Conservation (phyloP, 2,797 vertebrate genomes). For the Chrysolophus pictus region DNA sequence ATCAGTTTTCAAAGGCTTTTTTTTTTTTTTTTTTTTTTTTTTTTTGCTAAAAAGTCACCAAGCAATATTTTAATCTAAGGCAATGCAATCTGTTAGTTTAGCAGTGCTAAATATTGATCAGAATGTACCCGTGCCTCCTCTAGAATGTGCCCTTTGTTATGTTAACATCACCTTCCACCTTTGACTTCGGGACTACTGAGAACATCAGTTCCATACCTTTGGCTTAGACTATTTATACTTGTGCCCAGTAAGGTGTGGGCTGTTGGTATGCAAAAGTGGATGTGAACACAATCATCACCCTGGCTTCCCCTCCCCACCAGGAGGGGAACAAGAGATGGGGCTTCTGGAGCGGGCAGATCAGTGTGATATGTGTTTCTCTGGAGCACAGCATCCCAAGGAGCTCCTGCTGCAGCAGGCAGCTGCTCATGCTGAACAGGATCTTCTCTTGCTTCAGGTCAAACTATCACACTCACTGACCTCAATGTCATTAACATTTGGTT, state of each 20-base stretch:
- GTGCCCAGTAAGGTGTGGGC: background rate
- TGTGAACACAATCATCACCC: background rate
- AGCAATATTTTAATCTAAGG: background rate
- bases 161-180: background rate
- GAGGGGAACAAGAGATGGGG: background rate
- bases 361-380: background rate
- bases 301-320: too few species aligned
- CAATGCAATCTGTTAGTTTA: background rate
- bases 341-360: background rate
- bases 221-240: background rate
- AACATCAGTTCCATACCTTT: background rate
- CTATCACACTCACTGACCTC: background rate
- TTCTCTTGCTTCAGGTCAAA: background rate
- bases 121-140: background rate
- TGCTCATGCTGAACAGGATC: accelerated
- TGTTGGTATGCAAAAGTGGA: background rate
- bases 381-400: background rate
- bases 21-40: background rate
- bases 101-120: background rate
- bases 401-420: background rate
- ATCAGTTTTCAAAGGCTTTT: background rate
- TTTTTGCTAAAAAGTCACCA: background rate
- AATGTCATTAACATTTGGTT: background rate
- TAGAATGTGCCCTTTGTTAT: background rate
- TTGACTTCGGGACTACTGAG: background rate